A percentile compares a stretch with the other conserved stretches of the same genome.
phyloP scores from a whole-genome alignment of 2,113 vertebrate genomes.

The Gasterosteus aculeatus region DNA sequence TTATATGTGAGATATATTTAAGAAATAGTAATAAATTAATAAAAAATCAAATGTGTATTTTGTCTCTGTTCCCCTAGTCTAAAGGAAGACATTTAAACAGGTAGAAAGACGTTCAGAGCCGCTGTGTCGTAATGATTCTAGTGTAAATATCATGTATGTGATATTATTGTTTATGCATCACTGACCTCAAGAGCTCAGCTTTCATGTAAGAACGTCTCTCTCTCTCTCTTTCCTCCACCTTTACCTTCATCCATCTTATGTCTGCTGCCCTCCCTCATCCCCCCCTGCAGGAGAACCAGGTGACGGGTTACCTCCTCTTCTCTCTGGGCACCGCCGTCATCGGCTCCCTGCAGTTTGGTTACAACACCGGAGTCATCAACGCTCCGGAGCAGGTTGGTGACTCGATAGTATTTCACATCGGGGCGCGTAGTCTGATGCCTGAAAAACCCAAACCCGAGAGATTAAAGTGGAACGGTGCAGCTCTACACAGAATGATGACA shows the following conservation, averaged over 20 bases:
- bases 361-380: slow-evolving; percentile 96
- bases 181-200: slow-evolving; percentile 29
- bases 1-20: too few species aligned
- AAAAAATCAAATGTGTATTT: too few species aligned
- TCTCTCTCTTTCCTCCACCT: not conserved
- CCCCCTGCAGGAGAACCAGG: slow-evolving; percentile 68
- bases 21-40: too few species aligned
- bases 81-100: too few species aligned
- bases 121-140: not conserved
- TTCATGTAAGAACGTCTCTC: slow-evolving; percentile 1
- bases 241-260: not conserved
- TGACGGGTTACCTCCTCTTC: slow-evolving; percentile 84
- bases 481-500: not conserved
- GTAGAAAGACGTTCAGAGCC: not conserved
- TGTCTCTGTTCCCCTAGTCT: too few species aligned
- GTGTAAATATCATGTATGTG: not conserved
- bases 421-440: not conserved
- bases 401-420: not conserved
- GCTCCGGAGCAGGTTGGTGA: slow-evolving; percentile 87
- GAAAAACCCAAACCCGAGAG: not conserved
- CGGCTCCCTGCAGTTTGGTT: slow-evolving; percentile 93
- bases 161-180: not conserved
- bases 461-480: not conserved
- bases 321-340: slow-evolving; percentile 86
- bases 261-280: not conserved